Evolutionary conservation across 2,113 vertebrate species (phyloP), one percentile per base, ranked within the genome.

Genomic region (Tetraodon nigroviridis): DNA sequence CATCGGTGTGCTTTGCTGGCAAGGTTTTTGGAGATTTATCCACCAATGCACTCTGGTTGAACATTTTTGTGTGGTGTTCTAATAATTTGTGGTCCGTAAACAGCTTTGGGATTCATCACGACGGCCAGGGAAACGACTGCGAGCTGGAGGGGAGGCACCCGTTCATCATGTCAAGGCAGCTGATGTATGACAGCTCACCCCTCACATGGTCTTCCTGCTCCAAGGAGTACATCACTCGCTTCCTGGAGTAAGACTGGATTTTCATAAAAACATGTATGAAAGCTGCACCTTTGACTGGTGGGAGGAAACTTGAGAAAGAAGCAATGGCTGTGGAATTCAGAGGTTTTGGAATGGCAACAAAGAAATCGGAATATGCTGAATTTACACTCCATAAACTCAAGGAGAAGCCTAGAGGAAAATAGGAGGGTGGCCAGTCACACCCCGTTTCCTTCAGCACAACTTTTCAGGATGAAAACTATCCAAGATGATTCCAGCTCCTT

Each of bases 131-230:
- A 19, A 99, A 99, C 0, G 97, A 99, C 84, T 99, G 97, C 40
- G 95, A 98, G 59, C 84, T 91, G 0, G 64, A 84, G 51, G 93
- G 93, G 60, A 91, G 89, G 51, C 91, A 91, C 20, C 93, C 93
- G 0, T 98, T 93, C 58, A 96, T 99, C 82, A 99, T 99, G 97
- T 97, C 95, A 46, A 91, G 93, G 1, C 96, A 99, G 84, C 63
- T 99, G 44, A 94, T 97, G 64, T 99, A 99, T 3, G 94, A 97
- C 79, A 93, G 94, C 22, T 92, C 92, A 1, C 96, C 97, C 0
- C 92, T 99, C 67, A 98, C 93, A 2, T 99, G 97, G 96, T 99
- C 97, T 0, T 80, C 86, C 56, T 99, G 97, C 92, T 99, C 96
- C 87, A 98, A 95, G 76, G 95, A 99, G 44, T 97, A 98, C 67